Base-by-base conservation (phyloP, 2,797 vertebrate genomes). In the Poecilia velifera region DNA sequence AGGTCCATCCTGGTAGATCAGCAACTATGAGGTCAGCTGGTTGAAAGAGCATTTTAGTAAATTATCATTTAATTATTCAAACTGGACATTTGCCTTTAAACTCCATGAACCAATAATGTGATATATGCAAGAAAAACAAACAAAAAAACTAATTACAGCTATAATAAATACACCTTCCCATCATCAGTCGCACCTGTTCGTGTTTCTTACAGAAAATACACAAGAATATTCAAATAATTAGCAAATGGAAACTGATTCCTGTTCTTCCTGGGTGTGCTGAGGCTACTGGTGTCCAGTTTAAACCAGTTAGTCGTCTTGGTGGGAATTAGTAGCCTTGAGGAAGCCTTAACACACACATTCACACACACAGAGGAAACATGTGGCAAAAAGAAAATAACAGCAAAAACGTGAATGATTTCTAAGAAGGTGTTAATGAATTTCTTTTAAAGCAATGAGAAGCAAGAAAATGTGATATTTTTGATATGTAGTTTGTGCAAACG, bases 231-330 rank as follows among this genome's bases (percentile, higher is more conserved):
- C 31, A 20, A 80, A n/a, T 8, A 78, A 14, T 12, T 25, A 43
- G 81, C 70, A 2, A 3, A 79, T 34, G 59, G 55, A 25, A 70
- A 55, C 0, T 0, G 25, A 16, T 2, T 46, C 83, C 71, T 12
- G 5, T 31, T 71, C 55, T 59, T 34, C 78, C 82, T 28, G 76
- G 82, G 57, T 78, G 72, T 78, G 73, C 77, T n/a, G 77, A 57
- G 77, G 76, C 70, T 76, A 25, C 64, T 22, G 70, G 41, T 73
- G 86, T 89, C 88, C 84, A 91, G 90, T 93, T 93, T 93, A 94
- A 95, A 95, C 94, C 86, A 90, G 92, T 93, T 85, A 88, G 92
- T 93, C 90, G 93, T 92, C 91, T 93, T 79, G n/a, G 13, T 46
- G 49, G 55, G 68, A 9, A 18, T 68, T 47, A 64, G 47, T 7